Evolutionary conservation across 1,140 invertebrate species (phyloP).

Genomic region (Euwallacea similis): DNA sequence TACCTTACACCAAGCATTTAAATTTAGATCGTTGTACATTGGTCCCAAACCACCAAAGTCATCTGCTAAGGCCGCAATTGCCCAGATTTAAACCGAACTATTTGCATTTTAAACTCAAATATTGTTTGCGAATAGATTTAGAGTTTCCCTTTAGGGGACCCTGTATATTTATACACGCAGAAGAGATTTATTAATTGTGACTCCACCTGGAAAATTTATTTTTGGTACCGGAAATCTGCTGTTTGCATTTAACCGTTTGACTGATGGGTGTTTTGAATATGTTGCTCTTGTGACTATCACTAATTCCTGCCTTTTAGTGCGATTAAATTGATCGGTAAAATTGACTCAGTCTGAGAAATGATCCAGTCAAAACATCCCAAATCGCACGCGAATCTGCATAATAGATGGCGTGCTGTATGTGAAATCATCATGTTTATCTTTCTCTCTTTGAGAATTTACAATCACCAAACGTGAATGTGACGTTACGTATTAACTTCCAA

Average conservation of each 20-base stretch:
- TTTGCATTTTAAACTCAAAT: conserved; percentile 1
- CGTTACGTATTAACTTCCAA: too few species aligned
- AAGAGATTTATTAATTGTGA: conserved; percentile 11
- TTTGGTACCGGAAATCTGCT: conserved; percentile 27
- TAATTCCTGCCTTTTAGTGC: neutral
- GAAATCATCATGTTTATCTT: too few species aligned
- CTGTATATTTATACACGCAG: conserved; percentile 4
- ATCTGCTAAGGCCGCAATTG: conserved; percentile 13
- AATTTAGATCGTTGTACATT: neutral
- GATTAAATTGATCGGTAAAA: too few species aligned
- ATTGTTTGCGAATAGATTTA: neutral
- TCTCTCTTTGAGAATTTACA: too few species aligned
- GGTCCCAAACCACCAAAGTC: conserved; percentile 17
- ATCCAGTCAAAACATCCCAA: neutral
- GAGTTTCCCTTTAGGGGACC: neutral
- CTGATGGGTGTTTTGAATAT: conserved; percentile 23
- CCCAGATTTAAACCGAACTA: neutral
- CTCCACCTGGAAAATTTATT: conserved; percentile 29
- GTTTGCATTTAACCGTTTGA: conserved; percentile 25
- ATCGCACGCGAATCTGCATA: too few species aligned
- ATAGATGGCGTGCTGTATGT: too few species aligned
- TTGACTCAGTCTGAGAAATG: too few species aligned
- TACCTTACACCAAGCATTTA: conserved; percentile 2
- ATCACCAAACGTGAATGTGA: too few species aligned
- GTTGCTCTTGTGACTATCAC: conserved; percentile 11